Evolutionary conservation across 2,888 invertebrate species (phyloP).

Genomic region (Eledone cirrhosa): DNA sequence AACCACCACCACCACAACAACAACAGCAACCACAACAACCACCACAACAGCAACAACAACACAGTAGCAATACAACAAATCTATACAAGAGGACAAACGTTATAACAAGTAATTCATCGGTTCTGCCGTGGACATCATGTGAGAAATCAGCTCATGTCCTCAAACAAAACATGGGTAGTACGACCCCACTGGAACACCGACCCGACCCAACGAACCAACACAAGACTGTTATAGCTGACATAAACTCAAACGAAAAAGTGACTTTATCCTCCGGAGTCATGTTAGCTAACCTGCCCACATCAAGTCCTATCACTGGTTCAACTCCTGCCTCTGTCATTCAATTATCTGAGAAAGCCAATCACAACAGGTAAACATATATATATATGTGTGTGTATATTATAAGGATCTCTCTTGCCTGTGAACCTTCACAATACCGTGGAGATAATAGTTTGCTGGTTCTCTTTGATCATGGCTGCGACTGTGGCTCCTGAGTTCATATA

Average conservation of each 20-base stretch:
- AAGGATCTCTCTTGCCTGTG: neutral
- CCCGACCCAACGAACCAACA: conserved; percentile 9
- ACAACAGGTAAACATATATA: conserved; percentile 42
- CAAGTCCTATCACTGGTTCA: conserved; percentile 52
- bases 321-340: conserved; percentile 61
- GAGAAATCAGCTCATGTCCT: conserved; percentile 23
- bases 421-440: too few species aligned
- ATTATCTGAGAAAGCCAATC: conserved; percentile 44
- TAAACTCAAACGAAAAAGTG: conserved; percentile 26
- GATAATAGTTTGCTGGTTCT: too few species aligned
- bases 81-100: conserved; percentile 26
- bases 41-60: neutral
- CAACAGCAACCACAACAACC: too few species aligned
- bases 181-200: conserved; percentile 10
- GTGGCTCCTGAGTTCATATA: too few species aligned
- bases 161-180: conserved; percentile 37
- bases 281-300: conserved; percentile 38
- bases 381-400: neutral
- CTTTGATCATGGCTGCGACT: too few species aligned
- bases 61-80: neutral
- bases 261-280: conserved; percentile 18
- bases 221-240: conserved; percentile 7
- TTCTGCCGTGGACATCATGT: conserved; percentile 28
- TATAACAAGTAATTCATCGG: conserved; percentile 19
- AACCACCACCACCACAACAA: too few species aligned